Percentiles rank a stretch among this genome's conserved stretches.
phyloP scores from a whole-genome alignment of 2,797 vertebrate species.

The Carapus acus region DNA sequence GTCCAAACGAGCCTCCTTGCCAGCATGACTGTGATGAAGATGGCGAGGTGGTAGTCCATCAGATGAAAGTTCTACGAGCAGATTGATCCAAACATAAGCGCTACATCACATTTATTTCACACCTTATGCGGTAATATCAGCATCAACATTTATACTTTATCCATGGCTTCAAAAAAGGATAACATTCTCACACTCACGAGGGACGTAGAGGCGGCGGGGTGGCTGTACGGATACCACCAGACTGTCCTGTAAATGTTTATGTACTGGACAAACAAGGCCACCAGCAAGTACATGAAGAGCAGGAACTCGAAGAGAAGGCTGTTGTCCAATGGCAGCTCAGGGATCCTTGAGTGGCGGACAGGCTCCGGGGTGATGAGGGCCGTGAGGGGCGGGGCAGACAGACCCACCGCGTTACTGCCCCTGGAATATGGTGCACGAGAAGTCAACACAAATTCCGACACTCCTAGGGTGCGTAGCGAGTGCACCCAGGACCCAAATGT shows the following conservation, averaged over 20 bases:
- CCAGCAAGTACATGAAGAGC: conserved; percentile 93
- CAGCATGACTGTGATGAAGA: conserved; percentile 97
- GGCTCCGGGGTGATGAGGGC: conserved; percentile 94
- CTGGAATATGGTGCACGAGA: conserved; percentile 57
- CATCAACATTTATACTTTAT: no score
- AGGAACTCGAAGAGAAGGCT: conserved; percentile 93
- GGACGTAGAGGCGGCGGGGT: conserved; percentile 93
- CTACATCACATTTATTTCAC: no score
- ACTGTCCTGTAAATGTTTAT: conserved; percentile 99
- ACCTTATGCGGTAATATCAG: no score
- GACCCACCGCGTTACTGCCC: conserved; percentile 85
- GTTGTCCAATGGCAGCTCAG: conserved; percentile 90
- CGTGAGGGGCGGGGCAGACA: conserved; percentile 89
- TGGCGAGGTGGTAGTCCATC: conserved; percentile 95
- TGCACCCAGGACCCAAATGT: no score
- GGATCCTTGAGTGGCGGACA: conserved; percentile 93
- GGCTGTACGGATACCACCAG: conserved; percentile 98
- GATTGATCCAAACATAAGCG: no score
- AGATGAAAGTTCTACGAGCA: conserved; percentile 98
- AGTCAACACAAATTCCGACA: no score
- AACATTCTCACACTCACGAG: no score
- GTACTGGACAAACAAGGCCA: conserved; percentile 97
- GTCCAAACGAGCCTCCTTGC: conserved; percentile 97
- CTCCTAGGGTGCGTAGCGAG: no score
- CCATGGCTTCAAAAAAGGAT: no score